Percentiles rank a stretch among this genome's conserved stretches.
Evolutionary conservation across 1,140 invertebrate genomes (phyloP).

Genomic region (Chironomus striatipennis): DNA sequence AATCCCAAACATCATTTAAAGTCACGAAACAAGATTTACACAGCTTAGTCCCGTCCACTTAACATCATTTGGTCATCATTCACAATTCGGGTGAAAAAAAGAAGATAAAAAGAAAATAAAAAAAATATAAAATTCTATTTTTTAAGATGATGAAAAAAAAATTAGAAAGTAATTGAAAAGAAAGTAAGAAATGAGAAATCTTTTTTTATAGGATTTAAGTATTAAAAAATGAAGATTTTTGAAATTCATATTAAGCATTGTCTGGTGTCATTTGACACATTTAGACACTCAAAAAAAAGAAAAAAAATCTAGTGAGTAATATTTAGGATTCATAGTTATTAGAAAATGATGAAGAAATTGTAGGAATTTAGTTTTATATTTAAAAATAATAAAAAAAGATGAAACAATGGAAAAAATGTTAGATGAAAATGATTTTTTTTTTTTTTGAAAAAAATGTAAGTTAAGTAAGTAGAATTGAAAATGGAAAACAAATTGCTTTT

Average conservation of each 20-base stretch:
- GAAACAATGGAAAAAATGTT: neutral
- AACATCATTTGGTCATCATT: no score
- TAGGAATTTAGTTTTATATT: slow-evolving; percentile 23
- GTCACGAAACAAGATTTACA: no score
- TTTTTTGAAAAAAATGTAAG: neutral
- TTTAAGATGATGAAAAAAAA: neutral
- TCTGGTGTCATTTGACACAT: slow-evolving; percentile 1
- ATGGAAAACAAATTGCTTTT: neutral
- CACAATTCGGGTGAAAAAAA: no score
- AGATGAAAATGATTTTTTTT: neutral
- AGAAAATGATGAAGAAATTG: slow-evolving; percentile 22
- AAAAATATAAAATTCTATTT: neutral
- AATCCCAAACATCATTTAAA: no score
- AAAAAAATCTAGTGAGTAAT: slow-evolving; percentile 20
- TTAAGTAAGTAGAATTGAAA: slow-evolving; percentile 1
- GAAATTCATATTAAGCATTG: neutral
- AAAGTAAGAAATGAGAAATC: neutral
- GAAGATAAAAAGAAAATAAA: neutral
- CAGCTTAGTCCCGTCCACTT: no score
- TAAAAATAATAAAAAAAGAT: neutral
- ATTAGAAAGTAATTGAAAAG: no score
- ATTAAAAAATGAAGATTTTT: neutral
- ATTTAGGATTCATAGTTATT: slow-evolving; percentile 22
- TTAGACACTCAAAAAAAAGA: neutral
- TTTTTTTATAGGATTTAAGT: slow-evolving; percentile 18